Percentiles rank a stretch among this genome's conserved stretches.
phyloP scores from a whole-genome alignment of 2,113 vertebrate genomes.

The Stercorarius parasiticus region DNA sequence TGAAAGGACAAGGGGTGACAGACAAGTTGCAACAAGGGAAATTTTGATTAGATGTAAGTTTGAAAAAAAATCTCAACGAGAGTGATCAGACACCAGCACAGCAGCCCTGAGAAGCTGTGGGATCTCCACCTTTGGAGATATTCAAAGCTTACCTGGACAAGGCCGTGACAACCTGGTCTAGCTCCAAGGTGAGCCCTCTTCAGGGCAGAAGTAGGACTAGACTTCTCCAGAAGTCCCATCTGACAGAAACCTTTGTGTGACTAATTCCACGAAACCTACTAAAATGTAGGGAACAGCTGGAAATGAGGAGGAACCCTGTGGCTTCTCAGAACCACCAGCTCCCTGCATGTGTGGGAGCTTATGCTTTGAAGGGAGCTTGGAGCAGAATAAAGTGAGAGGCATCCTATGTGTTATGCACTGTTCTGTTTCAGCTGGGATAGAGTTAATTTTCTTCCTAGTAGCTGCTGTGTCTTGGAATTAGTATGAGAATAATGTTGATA shows the following conservation, averaged over 20 bases:
- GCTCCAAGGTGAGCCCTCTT: not conserved
- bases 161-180: not conserved
- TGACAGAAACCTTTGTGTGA: not conserved
- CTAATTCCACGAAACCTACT: not conserved
- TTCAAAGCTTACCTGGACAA: not conserved
- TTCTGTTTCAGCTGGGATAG: not conserved
- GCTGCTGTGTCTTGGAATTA: not conserved
- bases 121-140: not conserved
- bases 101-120: not conserved
- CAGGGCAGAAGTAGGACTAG: not conserved
- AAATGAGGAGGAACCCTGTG: not conserved
- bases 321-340: not conserved
- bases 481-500: no score
- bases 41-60: not conserved
- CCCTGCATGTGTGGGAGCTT: not conserved
- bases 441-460: not conserved
- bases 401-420: not conserved
- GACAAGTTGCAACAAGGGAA: not conserved
- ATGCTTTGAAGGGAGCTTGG: not conserved
- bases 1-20: not conserved
- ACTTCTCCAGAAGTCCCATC: not conserved
- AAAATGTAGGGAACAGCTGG: not conserved
- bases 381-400: not conserved
- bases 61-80: not conserved
- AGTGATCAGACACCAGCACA: not conserved